Evolutionary conservation across 2,888 invertebrate species (phyloP).

Genomic region (Fabriciana adippe): DNA sequence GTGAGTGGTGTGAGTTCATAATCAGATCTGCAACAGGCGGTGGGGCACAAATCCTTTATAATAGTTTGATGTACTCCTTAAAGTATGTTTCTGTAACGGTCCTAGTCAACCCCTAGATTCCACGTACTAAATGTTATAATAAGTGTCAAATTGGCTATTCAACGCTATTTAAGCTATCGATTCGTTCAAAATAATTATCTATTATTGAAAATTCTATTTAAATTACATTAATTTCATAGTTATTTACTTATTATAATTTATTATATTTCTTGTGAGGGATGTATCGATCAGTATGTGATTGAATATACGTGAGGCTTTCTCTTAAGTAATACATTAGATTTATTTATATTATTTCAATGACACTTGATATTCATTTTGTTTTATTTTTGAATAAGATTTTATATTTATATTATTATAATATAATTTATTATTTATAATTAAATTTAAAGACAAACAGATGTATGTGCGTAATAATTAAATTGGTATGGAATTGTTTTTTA

Average conservation of each 20-base stretch:
- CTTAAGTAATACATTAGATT: no score
- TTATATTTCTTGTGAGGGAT: background rate
- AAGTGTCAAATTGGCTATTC: slow-evolving; percentile 24
- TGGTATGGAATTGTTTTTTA: background rate
- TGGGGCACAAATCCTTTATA: slow-evolving; percentile 61
- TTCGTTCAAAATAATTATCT: slow-evolving; percentile 6
- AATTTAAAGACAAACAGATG: background rate
- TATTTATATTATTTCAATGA: no score
- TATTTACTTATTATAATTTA: slow-evolving; percentile 3
- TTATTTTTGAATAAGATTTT: no score
- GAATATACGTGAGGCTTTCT: background rate
- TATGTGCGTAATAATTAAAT: background rate
- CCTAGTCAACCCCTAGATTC: slow-evolving; percentile 63
- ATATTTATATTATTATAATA: background rate
- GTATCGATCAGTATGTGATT: background rate
- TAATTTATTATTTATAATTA: background rate
- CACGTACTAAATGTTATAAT: slow-evolving; percentile 30
- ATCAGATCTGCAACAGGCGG: slow-evolving; percentile 30
- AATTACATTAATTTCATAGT: background rate
- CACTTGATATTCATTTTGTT: no score
- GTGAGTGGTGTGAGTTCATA: slow-evolving; percentile 25
- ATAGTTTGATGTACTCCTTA: slow-evolving; percentile 63
- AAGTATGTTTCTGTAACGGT: slow-evolving; percentile 67
- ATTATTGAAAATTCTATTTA: background rate
- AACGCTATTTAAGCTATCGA: slow-evolving; percentile 25